Evolutionary conservation across 2,797 vertebrate species (phyloP), one percentile per base, ranked within the genome.

Genomic region (Semotilus atromaculatus): DNA sequence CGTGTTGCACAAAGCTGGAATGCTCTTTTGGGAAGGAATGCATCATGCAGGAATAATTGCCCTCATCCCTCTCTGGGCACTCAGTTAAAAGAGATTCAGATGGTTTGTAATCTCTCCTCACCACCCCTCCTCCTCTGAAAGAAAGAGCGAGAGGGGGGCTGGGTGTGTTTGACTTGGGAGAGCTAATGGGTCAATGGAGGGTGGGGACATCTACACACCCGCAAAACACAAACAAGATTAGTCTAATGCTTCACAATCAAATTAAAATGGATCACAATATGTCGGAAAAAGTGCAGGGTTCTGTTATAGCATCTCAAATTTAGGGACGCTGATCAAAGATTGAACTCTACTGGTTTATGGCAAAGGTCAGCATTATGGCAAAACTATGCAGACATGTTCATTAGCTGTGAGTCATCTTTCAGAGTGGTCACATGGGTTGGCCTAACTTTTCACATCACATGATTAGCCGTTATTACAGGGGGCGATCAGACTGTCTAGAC

Each of bases 1-100:
- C 64, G 85, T 90, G 89, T 83, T 88, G 90, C 89, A 68, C 88
- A 89, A 89, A 88, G 90, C 91, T 83, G 87, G 88, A 90, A 82
- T 93, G 91, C 89, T 92, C 90, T 93, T 93, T 91, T 91, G 89
- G 91, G 89, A 86, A 94, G 93, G 94, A 95, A 95, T 93, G 93
- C 92, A 92, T 93, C 90, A 90, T 86, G 88, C 90, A 93, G 94
- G 93, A 94, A 93, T 95, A 93, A 95, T 94, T 93, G 90, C 90
- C 91, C 90, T 92, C 90, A 93, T 91, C 93, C 87, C 89, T 93
- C 90, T 86, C 91, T 91, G 89, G 90, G 88, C 91, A 92, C 92
- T 94, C 91, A 94, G 91, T 93, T 93, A 94, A 94, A 95, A 93
- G 92, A 91, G 92, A 92, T 94, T 95, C 93, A 94, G 93, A 95